phyloP scores from a whole-genome alignment of 1,140 invertebrate genomes.

The Coelopa frigida region DNA sequence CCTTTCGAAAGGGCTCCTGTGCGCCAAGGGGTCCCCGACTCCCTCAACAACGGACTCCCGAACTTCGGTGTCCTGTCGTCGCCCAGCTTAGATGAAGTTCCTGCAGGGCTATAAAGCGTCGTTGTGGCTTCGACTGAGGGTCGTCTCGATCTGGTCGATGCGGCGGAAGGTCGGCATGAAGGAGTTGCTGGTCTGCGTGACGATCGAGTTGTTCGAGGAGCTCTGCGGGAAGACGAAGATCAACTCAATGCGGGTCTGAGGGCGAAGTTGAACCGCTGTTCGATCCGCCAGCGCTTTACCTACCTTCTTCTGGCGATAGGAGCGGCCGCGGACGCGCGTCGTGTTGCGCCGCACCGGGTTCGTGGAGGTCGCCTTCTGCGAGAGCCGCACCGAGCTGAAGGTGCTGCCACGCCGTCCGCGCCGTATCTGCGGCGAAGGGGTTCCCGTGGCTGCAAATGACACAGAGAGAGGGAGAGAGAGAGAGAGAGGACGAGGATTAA shows the following conservation, averaged over 20 bases:
- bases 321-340: conserved; percentile 45
- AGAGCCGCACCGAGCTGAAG: conserved; percentile 49
- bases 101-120: conserved; percentile 41
- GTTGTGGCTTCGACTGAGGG: conserved; percentile 40
- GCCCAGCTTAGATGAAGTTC: too few relatives aligned
- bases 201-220: conserved; percentile 42
- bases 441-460: conserved; percentile 31
- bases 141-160: conserved; percentile 41
- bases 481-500: conserved; percentile 1
- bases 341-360: conserved; percentile 50
- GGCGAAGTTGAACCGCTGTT: too few relatives aligned
- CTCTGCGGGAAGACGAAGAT: conserved; percentile 24
- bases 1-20: too few relatives aligned
- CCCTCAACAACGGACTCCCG: too few relatives aligned
- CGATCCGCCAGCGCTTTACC: too few relatives aligned
- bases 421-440: conserved; percentile 44
- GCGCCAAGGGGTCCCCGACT: too few relatives aligned
- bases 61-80: too few relatives aligned
- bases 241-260: too few relatives aligned
- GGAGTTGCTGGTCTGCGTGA: conserved; percentile 35
- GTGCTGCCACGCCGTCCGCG: conserved; percentile 45
- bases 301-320: conserved; percentile 44
- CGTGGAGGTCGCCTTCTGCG: conserved; percentile 36
- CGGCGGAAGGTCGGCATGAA: conserved; percentile 40
- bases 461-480: conserved; percentile 3